Conservation (phyloP, 2,113 vertebrate genomes). For the Pterocles gutturalis region DNA sequence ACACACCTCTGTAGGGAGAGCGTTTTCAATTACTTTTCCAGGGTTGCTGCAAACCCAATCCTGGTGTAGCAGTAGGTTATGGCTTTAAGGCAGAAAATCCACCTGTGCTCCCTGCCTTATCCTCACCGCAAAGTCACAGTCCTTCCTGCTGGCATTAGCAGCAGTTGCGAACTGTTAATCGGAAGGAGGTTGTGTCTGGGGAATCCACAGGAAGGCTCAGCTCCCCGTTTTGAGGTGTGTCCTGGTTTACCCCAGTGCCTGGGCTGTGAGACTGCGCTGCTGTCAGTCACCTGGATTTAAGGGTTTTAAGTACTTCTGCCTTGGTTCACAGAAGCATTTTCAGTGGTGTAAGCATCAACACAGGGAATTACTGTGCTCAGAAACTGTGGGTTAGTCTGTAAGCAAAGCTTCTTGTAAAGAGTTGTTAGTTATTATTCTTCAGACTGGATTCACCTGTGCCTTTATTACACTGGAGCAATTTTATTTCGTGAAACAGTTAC, state of each 20-base stretch:
- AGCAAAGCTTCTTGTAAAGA: neutral
- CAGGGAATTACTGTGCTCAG: neutral
- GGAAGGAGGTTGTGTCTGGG: neutral
- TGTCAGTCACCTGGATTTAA: neutral
- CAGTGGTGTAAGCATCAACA: neutral
- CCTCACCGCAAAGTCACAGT: neutral
- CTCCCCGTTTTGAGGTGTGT: neutral
- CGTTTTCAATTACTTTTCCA: neutral
- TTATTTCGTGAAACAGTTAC: neutral
- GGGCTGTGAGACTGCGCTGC: neutral
- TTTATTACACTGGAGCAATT: neutral
- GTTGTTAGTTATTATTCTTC: neutral
- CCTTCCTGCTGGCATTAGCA: neutral
- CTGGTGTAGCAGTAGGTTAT: neutral
- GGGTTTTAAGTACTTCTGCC: neutral
- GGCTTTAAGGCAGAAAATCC: neutral
- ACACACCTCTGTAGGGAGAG: neutral
- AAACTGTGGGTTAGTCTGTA: neutral
- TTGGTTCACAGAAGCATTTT: neutral
- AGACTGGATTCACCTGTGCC: neutral
- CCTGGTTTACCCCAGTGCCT: neutral
- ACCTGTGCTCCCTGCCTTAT: neutral
- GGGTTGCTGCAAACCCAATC: neutral
- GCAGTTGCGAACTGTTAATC: rapidly evolving
- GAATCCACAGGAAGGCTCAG: neutral